Percentiles rank a stretch among this genome's conserved stretches.
These are phyloP conservation scores for Lutjanus campechanus DNA, from an alignment of 2,797 vertebrate species.

Conservation along the genomic window DNA sequence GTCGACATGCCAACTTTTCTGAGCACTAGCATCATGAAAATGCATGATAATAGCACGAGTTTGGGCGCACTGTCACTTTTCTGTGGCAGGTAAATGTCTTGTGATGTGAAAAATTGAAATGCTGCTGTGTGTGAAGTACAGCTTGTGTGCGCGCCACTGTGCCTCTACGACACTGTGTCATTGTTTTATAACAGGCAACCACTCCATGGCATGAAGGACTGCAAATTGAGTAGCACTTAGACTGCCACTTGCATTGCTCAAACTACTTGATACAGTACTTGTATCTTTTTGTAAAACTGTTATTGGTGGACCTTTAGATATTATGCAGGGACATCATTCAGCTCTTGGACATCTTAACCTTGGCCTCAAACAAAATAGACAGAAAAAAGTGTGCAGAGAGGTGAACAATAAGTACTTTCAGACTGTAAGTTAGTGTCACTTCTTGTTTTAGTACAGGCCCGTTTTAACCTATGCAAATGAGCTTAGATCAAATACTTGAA, in stretches of 20 bases:
- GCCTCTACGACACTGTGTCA: background rate
- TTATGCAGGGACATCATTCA: slow-evolving; percentile 7
- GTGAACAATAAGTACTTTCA: slow-evolving; percentile 6
- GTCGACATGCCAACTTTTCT: background rate
- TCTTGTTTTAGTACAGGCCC: background rate
- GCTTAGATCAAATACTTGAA: background rate
- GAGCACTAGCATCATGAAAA: background rate
- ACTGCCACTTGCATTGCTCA: slow-evolving; percentile 12
- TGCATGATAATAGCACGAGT: background rate
- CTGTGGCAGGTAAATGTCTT: background rate
- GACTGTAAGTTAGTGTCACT: background rate
- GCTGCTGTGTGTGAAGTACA: background rate
- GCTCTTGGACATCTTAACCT: slow-evolving; percentile 16
- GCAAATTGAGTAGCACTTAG: slow-evolving; percentile 40
- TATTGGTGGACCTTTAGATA: slow-evolving; percentile 7
- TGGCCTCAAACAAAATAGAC: background rate
- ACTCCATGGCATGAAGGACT: slow-evolving; percentile 13
- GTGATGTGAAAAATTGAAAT: slow-evolving; percentile 6
- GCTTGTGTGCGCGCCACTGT: background rate
- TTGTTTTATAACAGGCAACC: slow-evolving; percentile 23
- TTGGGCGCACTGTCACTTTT: background rate
- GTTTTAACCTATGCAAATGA: background rate
- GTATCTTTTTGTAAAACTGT: slow-evolving; percentile 34
- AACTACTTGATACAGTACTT: slow-evolving; percentile 37
- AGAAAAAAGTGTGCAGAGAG: slow-evolving; percentile 10